These are phyloP conservation scores for Athalia circularis DNA, from an alignment of 2,888 invertebrate genomes.

Conservation along the genomic window DNA sequence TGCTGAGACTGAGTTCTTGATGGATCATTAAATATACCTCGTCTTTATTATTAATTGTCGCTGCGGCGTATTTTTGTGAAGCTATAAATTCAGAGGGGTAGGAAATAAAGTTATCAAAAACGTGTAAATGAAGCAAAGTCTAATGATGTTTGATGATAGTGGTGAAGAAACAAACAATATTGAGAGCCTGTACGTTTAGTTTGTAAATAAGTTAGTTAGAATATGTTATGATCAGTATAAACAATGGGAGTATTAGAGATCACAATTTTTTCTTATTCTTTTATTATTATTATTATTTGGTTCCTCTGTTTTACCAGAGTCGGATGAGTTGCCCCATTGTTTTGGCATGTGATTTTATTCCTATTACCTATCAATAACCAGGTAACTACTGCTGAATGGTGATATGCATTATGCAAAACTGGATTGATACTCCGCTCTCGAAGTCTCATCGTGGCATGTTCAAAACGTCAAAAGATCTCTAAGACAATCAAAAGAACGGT, in stretches of 20 bases:
- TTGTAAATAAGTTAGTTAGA: conserved; percentile 68
- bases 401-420: background rate
- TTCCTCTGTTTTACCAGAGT: background rate
- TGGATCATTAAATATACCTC: too few species aligned
- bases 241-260: conserved; percentile 14
- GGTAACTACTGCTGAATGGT: too few species aligned
- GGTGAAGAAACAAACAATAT: conserved; percentile 12
- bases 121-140: too few species aligned
- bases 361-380: background rate
- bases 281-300: background rate
- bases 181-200: conserved; percentile 61
- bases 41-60: too few species aligned
- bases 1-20: too few species aligned
- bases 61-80: too few species aligned
- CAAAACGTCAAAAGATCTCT: background rate
- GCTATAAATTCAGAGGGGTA: too few species aligned
- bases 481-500: background rate
- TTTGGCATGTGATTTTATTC: background rate
- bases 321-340: background rate
- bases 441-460: background rate
- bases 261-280: background rate
- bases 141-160: background rate
- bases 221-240: conserved; percentile 58
- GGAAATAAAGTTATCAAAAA: too few species aligned
- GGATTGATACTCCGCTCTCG: background rate